phyloP scores from a whole-genome alignment of 1,140 invertebrate species.

The Xylocopa sonorina region DNA sequence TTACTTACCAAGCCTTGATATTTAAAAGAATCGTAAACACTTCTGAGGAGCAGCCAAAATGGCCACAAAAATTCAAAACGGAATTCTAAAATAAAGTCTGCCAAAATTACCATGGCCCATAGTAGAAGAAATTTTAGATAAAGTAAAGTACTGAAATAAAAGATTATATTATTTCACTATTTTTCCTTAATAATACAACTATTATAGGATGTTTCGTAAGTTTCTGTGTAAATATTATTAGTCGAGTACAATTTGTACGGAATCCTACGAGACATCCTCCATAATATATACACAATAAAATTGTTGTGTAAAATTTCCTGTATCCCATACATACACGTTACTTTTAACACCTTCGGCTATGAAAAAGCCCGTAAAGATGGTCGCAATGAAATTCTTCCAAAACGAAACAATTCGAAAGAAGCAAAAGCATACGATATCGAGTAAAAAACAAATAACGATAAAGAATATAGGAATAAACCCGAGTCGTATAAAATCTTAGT shows the following conservation, averaged over 20 bases:
- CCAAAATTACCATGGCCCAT: slow-evolving; percentile 97
- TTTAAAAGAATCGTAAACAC: slow-evolving; percentile 98
- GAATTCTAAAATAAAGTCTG: slow-evolving; percentile 99
- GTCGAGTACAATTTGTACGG: no score
- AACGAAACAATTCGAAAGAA: not conserved
- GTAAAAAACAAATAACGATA: not conserved
- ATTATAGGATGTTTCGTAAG: no score
- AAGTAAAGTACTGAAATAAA: slow-evolving; percentile 92
- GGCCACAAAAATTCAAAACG: slow-evolving; percentile 99
- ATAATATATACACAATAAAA: no score
- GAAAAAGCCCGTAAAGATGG: no score
- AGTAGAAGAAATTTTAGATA: slow-evolving; percentile 98
- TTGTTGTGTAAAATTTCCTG: no score
- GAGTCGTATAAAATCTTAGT: not conserved
- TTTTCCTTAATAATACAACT: not conserved
- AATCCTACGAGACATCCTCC: no score
- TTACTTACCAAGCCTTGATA: slow-evolving; percentile 98
- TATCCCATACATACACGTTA: no score
- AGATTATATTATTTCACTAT: slow-evolving; percentile 36
- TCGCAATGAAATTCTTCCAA: not conserved
- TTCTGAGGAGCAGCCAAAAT: slow-evolving; percentile 97
- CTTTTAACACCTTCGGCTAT: not conserved
- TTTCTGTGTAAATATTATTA: no score
- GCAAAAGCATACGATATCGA: not conserved
- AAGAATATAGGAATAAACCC: not conserved